A percentile compares a stretch with the other conserved stretches of the same genome.
These are phyloP conservation scores for Sinotaia quadrata DNA, from an alignment of 2,888 invertebrate genomes.

Conservation along the genomic window DNA sequence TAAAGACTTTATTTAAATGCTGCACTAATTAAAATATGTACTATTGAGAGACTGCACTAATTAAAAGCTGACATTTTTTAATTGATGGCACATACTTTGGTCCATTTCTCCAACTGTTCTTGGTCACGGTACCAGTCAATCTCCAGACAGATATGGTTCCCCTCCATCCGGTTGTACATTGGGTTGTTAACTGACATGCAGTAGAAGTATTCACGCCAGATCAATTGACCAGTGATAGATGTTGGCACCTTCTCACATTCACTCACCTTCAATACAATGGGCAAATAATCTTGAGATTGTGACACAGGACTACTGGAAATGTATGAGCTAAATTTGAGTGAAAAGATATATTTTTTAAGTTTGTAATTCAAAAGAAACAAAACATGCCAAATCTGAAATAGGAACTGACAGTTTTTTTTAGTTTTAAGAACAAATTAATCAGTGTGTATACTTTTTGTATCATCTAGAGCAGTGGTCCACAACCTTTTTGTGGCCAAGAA, in stretches of 20 bases:
- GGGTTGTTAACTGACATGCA: conserved; percentile 84
- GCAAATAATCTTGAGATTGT: neutral
- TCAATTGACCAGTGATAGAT: conserved; percentile 77
- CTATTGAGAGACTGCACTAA: no score
- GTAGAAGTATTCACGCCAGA: conserved; percentile 86
- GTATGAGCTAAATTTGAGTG: neutral
- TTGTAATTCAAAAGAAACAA: no score
- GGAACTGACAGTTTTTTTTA: no score
- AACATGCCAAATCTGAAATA: no score
- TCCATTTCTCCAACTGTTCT: conserved; percentile 77
- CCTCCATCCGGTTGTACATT: conserved; percentile 79
- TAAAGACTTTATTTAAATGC: no score
- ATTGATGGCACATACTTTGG: no score
- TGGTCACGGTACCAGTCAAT: conserved; percentile 78
- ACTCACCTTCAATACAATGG: conserved; percentile 29
- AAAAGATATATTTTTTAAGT: neutral
- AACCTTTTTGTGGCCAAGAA: no score
- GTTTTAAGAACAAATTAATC: no score
- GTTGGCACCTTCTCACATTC: conserved; percentile 34
- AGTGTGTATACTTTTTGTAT: no score
- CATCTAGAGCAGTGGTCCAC: no score
- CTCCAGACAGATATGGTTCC: conserved; percentile 81
- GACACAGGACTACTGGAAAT: neutral
- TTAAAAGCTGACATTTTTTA: no score
- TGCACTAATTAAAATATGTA: no score